Evolutionary conservation across 1,140 invertebrate species (phyloP), one percentile per base, ranked within the genome.

Genomic region (Asbolus verrucosus): DNA sequence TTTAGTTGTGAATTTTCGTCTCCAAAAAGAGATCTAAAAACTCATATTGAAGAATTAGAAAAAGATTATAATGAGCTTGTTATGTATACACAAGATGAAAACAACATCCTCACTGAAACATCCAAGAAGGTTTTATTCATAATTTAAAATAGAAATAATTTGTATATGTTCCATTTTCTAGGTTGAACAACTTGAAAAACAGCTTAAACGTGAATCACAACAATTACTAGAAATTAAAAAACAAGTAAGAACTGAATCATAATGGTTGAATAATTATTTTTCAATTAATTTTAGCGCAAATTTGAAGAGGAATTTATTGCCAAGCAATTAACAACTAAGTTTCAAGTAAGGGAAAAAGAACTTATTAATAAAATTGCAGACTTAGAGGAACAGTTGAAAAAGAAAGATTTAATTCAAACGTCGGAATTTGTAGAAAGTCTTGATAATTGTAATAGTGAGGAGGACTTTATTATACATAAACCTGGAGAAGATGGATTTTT

Each of bases 301-400:
- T 33, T 46, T 19, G 2, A 18, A 18, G 0, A 18, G 8, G 13
- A 46, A 18, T 2, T 15, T 1, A 14, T 46, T 46, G 9, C 19
- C 1, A 46, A 9, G 1, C 13, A 62, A 36, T 62, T 62, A 33
- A 6, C 9, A 16, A 33, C 11, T 6, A 11, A 16, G 15, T 36
- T 62, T 38, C 2, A 33, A 36, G 8, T 19, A 33, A 62, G 13
- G 36, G 59, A 62, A 33, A 14, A 30, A 13, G 50, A 71, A 21
- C 18, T 67, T 2, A 6, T 65, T 18, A 16, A 30, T 27, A 16
- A 61, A 14, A 62, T 62, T 62, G n/a, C 15, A 6, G 8, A 11
- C 15, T 62, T 62, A 62, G 59, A 61, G 15, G 41, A 46, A n/a
- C 8, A 46, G 9, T 2, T 46, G 15, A 3, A 9, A 43, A 13